phyloP scores from a whole-genome alignment of 2,797 vertebrate species.

The Periparus ater region DNA sequence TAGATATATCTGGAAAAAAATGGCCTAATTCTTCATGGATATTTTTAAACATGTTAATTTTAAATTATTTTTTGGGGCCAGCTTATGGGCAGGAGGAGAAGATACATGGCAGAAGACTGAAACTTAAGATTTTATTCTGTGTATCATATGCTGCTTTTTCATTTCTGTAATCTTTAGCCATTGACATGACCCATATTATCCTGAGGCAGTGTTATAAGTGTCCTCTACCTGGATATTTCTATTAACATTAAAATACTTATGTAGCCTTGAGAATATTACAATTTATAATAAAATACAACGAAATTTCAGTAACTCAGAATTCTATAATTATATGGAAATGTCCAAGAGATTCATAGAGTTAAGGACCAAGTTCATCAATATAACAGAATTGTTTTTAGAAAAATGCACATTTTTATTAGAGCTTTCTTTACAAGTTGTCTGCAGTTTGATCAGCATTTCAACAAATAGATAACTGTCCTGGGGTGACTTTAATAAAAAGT shows the following conservation, averaged over 20 bases:
- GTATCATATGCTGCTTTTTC: not conserved
- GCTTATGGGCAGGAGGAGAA: accelerated
- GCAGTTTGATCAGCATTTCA: not conserved
- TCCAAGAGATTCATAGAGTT: not conserved
- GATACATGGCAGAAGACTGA: accelerated
- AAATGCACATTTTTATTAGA: not conserved
- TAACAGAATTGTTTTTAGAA: not conserved
- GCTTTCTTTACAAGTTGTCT: not conserved
- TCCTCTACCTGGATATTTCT: not conserved
- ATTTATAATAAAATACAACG: not conserved
- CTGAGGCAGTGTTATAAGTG: not conserved
- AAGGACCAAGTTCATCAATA: not conserved
- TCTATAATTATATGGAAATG: not conserved
- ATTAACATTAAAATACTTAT: not conserved
- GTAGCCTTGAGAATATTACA: not conserved
- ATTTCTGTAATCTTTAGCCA: not conserved
- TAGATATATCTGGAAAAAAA: not conserved
- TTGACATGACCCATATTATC: not conserved
- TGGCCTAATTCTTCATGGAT: not conserved
- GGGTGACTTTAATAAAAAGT: too few relatives aligned
- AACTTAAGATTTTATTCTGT: not conserved
- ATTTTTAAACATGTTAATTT: not conserved
- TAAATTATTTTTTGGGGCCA: not conserved
- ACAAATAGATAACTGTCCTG: not conserved
- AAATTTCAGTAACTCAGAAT: not conserved